Conservation (phyloP, 2,797 vertebrate genomes). For the Jordanella pulchra region DNA sequence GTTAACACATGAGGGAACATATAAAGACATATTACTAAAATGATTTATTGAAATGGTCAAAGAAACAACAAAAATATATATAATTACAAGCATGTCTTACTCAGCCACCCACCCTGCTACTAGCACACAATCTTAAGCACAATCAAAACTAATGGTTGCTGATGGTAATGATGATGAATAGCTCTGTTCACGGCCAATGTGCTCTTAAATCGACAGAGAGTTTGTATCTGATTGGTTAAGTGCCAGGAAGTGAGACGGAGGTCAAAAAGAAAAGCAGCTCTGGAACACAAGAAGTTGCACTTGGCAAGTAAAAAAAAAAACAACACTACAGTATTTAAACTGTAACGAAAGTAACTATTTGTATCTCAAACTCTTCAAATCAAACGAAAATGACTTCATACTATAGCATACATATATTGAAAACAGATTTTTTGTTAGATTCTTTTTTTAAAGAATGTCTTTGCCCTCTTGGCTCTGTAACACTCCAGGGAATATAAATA, state of each 20-base stretch:
- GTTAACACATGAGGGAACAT: neutral
- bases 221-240: slow-evolving; percentile 69
- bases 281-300: slow-evolving; percentile 14
- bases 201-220: slow-evolving; percentile 54
- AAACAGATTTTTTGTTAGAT: neutral
- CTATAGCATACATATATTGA: neutral
- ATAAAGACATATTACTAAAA: neutral
- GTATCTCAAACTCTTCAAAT: neutral
- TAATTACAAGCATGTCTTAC: slow-evolving; percentile 9
- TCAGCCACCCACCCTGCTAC: slow-evolving; percentile 1
- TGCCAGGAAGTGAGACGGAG: slow-evolving; percentile 48
- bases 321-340: neutral
- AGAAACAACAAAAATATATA: slow-evolving; percentile 13
- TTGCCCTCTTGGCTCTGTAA: neutral
- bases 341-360: neutral
- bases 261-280: slow-evolving; percentile 30
- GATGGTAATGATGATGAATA: slow-evolving; percentile 45
- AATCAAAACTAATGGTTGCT: slow-evolving; percentile 45
- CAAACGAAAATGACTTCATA: neutral
- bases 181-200: slow-evolving; percentile 69
- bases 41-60: slow-evolving; percentile 23
- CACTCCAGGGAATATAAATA: neutral
- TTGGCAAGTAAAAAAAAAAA: neutral
- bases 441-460: neutral
- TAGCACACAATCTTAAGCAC: slow-evolving; percentile 28